These are phyloP conservation scores for Eclectus roratus DNA, from an alignment of 2,113 vertebrate genomes.

Conservation along the genomic window DNA sequence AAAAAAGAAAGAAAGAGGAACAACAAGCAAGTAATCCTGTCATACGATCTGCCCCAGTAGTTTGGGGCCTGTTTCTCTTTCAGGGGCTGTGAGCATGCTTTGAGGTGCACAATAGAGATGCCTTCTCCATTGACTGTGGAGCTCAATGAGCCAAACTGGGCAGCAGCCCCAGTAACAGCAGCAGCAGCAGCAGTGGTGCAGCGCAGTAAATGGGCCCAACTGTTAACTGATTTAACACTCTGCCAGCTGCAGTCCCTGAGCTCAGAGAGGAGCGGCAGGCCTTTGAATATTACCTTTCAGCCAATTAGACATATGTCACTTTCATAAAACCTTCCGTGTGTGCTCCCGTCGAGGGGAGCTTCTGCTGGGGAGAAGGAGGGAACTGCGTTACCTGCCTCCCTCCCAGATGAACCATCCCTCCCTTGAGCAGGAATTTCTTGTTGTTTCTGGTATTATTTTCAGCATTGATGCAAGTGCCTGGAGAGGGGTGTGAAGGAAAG, in stretches of 20 bases:
- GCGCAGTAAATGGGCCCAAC: slow-evolving; percentile 61
- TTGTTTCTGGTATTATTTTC: not conserved
- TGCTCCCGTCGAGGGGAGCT: not conserved
- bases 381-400: not conserved
- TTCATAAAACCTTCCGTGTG: slow-evolving; percentile 27
- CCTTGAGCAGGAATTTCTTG: not conserved
- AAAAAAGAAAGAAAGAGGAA: slow-evolving; percentile 54
- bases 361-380: not conserved
- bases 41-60: slow-evolving; percentile 69
- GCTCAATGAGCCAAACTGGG: slow-evolving; percentile 66
- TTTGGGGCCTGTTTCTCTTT: slow-evolving; percentile 68
- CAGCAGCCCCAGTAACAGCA: slow-evolving; percentile 43
- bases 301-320: slow-evolving; percentile 73
- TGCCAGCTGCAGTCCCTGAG: slow-evolving; percentile 72
- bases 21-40: slow-evolving; percentile 69
- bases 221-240: slow-evolving; percentile 74
- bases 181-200: slow-evolving; percentile 68
- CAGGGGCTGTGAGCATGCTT: slow-evolving; percentile 67
- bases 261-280: slow-evolving; percentile 1
- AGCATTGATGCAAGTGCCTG: not conserved
- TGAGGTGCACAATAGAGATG: slow-evolving; percentile 72
- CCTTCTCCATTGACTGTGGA: slow-evolving; percentile 64
- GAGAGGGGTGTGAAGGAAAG: not conserved
- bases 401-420: accelerated
- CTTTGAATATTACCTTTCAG: slow-evolving; percentile 74